Conservation (phyloP, 1,140 invertebrate genomes). For the Eufriesea mexicana region DNA sequence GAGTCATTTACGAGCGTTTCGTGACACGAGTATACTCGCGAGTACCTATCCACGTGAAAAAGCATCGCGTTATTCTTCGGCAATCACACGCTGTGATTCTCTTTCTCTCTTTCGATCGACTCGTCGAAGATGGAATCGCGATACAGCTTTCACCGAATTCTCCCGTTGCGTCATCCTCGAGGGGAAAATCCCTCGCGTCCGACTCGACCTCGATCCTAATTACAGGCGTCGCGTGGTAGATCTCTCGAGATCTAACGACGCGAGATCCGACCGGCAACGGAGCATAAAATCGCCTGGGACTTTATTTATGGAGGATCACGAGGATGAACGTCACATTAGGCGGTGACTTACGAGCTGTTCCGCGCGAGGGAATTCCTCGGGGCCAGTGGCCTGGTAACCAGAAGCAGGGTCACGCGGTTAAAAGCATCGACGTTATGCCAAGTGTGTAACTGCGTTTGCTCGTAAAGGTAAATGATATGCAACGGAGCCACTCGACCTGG, state of each 20-base stretch:
- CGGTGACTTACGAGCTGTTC: not conserved
- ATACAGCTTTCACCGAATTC: not conserved
- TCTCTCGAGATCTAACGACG: no score
- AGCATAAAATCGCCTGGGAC: not conserved
- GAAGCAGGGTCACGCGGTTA: not conserved
- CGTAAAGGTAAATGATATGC: constrained; percentile 50
- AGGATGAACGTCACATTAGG: constrained; percentile 3
- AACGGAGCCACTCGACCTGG: constrained; percentile 35
- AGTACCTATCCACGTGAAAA: no score
- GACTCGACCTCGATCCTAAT: not conserved
- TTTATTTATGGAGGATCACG: constrained; percentile 21
- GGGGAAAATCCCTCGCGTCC: no score
- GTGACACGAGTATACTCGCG: not conserved
- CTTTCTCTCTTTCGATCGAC: no score
- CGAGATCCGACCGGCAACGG: not conserved
- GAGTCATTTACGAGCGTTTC: no score
- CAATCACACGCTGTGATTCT: no score
- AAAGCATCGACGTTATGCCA: constrained; percentile 7
- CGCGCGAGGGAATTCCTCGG: not conserved
- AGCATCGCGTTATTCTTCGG: no score
- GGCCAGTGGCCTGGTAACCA: no score
- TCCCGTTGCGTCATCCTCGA: not conserved
- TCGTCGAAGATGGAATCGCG: not conserved
- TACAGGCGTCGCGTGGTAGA: not conserved
- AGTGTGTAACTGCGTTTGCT: constrained; percentile 20